These are phyloP conservation scores for Pseudois nayaur DNA, from an alignment of 2,113 vertebrate genomes.

Conservation along the genomic window DNA sequence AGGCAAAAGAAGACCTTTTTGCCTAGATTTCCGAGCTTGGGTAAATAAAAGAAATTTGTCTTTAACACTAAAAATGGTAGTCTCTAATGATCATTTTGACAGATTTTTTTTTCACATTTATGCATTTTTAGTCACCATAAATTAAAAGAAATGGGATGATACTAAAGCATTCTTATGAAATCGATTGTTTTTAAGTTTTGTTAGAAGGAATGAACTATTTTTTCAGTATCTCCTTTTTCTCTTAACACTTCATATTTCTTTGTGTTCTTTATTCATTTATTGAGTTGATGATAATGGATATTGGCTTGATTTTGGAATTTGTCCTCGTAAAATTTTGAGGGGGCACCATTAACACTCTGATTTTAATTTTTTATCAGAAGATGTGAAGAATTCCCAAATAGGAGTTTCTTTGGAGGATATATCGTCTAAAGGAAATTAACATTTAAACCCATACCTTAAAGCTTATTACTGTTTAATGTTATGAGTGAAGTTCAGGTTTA, in stretches of 20 bases:
- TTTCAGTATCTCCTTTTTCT: not conserved
- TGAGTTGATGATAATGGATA: not conserved
- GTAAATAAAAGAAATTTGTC: not conserved
- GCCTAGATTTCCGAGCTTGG: not conserved
- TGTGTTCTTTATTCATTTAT: not conserved
- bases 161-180: not conserved
- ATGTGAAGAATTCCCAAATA: not conserved
- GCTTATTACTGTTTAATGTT: not conserved
- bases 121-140: not conserved
- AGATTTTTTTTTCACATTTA: not conserved
- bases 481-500: not conserved
- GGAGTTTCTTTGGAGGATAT: not conserved
- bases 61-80: not conserved
- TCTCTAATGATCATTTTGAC: not conserved
- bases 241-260: not conserved
- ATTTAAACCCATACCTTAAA: not conserved
- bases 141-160: not conserved
- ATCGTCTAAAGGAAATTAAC: not conserved
- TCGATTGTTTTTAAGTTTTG: not conserved
- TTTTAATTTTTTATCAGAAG: not conserved
- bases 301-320: not conserved
- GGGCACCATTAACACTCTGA: not conserved
- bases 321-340: not conserved
- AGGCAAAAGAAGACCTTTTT: not conserved
- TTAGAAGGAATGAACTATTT: not conserved